phyloP scores from a whole-genome alignment of 92 coral and sea anemone species.

The Umimayanthus chanpuru region DNA sequence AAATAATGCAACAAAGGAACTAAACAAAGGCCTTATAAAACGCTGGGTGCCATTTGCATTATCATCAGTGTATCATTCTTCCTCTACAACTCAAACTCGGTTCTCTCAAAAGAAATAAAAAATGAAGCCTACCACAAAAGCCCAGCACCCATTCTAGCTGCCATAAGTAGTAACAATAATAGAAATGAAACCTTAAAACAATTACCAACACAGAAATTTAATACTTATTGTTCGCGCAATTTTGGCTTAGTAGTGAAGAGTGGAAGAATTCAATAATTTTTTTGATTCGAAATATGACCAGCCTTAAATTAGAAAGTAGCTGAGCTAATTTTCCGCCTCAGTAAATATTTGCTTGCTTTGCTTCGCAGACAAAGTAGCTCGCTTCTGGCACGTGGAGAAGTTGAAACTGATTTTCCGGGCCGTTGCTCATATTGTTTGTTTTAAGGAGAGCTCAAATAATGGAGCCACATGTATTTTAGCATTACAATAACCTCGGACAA shows the following conservation, averaged over 20 bases:
- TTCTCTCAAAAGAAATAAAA: neutral
- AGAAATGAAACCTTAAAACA: neutral
- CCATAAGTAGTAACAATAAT: neutral
- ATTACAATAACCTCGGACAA: constrained; percentile 64
- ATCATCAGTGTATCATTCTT: neutral
- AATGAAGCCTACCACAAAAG: neutral
- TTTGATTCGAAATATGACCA: neutral
- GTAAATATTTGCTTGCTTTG: constrained; percentile 21
- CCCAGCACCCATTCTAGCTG: neutral
- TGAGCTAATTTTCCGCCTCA: constrained; percentile 14
- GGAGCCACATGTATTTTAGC: constrained; percentile 43
- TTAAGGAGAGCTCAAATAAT: neutral
- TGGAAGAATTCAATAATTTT: neutral
- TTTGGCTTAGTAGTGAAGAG: neutral
- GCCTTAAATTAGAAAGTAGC: neutral
- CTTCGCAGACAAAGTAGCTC: neutral
- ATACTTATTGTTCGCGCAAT: neutral
- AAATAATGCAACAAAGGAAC: constrained; percentile 25
- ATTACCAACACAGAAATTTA: neutral
- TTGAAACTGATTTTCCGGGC: constrained; percentile 21
- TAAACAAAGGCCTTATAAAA: constrained; percentile 6
- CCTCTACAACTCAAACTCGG: neutral
- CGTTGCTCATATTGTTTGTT: constrained; percentile 32
- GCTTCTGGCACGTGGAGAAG: constrained; percentile 39
- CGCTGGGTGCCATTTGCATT: constrained; percentile 12